A percentile compares a stretch with the other conserved stretches of the same genome.
phyloP scores from a whole-genome alignment of 92 coral and sea anemone genomes.

The Pocillopora grandis region DNA sequence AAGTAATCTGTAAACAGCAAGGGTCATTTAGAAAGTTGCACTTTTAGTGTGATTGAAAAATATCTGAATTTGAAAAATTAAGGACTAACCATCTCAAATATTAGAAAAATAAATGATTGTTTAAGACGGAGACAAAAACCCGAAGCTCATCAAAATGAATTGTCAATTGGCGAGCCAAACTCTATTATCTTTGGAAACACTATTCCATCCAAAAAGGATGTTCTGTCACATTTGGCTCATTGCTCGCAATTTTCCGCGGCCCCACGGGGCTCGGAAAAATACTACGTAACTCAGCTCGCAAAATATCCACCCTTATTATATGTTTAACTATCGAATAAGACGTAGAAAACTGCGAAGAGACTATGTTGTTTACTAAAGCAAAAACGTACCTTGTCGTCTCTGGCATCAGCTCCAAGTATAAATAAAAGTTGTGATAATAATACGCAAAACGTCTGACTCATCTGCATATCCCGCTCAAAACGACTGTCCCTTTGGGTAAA shows the following conservation, averaged over 20 bases:
- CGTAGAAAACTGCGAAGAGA: neutral
- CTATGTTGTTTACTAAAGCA: neutral
- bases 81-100: neutral
- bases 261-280: too few relatives aligned
- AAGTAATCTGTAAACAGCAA: slow-evolving; percentile 37
- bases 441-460: slow-evolving; percentile 66
- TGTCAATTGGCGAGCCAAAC: too few relatives aligned
- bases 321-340: too few relatives aligned
- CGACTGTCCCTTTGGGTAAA: slow-evolving; percentile 37
- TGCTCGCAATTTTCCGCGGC: too few relatives aligned
- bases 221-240: neutral
- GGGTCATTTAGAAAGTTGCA: neutral
- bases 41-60: neutral
- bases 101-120: too few relatives aligned
- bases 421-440: slow-evolving; percentile 60
- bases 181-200: neutral
- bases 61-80: neutral
- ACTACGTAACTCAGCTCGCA: too few relatives aligned
- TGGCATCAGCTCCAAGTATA: slow-evolving; percentile 64
- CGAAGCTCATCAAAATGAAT: too few relatives aligned
- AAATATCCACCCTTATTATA: too few relatives aligned
- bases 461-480: slow-evolving; percentile 73
- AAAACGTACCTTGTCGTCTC: slow-evolving; percentile 39
- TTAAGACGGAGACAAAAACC: too few relatives aligned
- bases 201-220: neutral